These are phyloP conservation scores for Antheraea yamamai DNA, from an alignment of 2,888 invertebrate genomes.

Conservation along the genomic window DNA sequence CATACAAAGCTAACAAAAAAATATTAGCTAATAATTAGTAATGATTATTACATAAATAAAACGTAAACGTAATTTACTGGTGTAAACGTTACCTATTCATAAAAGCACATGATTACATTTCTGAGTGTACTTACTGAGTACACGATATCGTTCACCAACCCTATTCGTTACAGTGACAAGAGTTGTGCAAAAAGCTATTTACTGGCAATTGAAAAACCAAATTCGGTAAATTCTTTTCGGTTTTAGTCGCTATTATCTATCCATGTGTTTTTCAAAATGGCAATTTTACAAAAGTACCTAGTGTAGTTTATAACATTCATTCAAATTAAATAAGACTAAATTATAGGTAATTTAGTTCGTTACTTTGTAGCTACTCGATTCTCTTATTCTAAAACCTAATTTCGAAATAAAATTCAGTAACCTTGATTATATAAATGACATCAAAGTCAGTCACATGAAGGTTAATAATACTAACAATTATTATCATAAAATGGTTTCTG, in stretches of 20 bases:
- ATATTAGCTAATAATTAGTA: too few species aligned
- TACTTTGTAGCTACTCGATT: background rate
- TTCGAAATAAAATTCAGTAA: too few species aligned
- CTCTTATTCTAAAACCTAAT: too few species aligned
- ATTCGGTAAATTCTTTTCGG: background rate
- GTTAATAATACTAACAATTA: too few species aligned
- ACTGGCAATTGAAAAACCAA: slow-evolving; percentile 1
- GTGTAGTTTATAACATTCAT: background rate
- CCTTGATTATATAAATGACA: too few species aligned
- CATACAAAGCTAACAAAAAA: too few species aligned
- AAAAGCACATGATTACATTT: background rate
- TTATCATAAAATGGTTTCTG: too few species aligned
- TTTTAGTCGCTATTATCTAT: background rate
- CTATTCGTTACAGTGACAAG: background rate
- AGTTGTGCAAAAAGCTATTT: background rate
- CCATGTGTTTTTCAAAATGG: background rate
- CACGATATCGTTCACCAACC: background rate
- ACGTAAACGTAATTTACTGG: too few species aligned
- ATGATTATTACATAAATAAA: background rate
- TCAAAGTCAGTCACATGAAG: too few species aligned
- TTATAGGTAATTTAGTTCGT: background rate
- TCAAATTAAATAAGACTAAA: background rate
- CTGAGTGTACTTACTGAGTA: background rate
- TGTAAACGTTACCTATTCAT: background rate
- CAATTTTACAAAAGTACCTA: background rate